These are phyloP conservation scores for Gopherus flavomarginatus DNA, from an alignment of 2,113 vertebrate species.

Conservation along the genomic window DNA sequence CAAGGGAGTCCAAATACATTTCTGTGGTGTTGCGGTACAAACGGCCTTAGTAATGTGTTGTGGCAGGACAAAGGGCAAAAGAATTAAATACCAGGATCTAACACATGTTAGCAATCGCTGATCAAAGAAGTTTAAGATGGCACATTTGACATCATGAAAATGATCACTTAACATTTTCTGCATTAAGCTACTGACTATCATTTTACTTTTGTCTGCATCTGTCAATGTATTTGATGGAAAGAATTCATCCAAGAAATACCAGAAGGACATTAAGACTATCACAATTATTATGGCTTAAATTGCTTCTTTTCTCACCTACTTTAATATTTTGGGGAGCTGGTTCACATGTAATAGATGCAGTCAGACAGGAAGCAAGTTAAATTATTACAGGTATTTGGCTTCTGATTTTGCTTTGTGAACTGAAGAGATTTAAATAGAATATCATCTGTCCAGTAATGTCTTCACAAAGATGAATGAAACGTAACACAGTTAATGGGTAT, in stretches of 20 bases:
- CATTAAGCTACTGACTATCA: conserved; percentile 11
- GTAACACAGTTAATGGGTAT: background rate
- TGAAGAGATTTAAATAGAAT: background rate
- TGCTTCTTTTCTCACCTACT: background rate
- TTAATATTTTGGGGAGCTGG: background rate
- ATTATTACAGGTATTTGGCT: background rate
- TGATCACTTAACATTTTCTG: conserved; percentile 12
- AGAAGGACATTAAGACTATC: background rate
- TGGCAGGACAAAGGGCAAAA: conserved; percentile 62
- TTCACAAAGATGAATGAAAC: background rate
- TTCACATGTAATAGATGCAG: background rate
- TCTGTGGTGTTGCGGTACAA: conserved; percentile 55
- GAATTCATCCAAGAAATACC: conserved; percentile 1
- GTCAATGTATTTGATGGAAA: conserved; percentile 20
- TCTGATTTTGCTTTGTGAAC: background rate
- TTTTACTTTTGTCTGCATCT: conserved; percentile 28
- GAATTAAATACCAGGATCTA: conserved; percentile 31
- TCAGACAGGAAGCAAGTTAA: background rate
- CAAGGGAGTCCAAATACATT: conserved; percentile 67
- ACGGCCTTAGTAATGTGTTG: conserved; percentile 62
- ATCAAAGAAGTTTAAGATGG: conserved; percentile 12
- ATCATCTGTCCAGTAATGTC: background rate
- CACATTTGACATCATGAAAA: background rate
- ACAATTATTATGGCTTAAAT: conserved; percentile 11
- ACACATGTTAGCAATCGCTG: background rate